Percentiles rank a stretch among this genome's conserved stretches.
These are phyloP conservation scores for Bovichtus variegatus DNA, from an alignment of 2,797 vertebrate species.

Conservation along the genomic window DNA sequence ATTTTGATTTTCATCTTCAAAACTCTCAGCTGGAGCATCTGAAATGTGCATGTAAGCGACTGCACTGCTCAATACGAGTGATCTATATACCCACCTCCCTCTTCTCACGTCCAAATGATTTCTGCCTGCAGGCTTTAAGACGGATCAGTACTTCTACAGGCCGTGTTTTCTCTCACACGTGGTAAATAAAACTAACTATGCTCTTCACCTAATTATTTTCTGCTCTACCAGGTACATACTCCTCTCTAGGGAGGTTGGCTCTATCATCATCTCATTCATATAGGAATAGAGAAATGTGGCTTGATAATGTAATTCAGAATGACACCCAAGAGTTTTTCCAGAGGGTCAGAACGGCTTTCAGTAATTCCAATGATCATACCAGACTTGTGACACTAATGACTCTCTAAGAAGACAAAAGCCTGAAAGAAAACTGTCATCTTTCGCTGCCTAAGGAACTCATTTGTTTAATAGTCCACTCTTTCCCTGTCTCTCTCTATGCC, in stretches of 20 bases:
- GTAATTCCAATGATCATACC: conserved; percentile 24
- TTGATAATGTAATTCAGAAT: background rate
- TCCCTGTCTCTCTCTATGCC: background rate
- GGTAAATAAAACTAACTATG: conserved; percentile 1
- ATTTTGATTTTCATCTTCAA: conserved; percentile 8
- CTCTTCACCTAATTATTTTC: background rate
- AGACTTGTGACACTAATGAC: conserved; percentile 28
- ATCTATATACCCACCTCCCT: background rate
- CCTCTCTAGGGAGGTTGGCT: background rate
- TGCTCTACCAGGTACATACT: background rate
- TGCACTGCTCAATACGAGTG: background rate
- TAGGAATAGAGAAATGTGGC: background rate
- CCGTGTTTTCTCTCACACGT: conserved; percentile 3
- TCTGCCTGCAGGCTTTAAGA: background rate
- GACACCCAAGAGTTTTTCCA: background rate
- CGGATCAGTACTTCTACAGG: conserved; percentile 30
- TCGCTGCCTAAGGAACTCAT: conserved; percentile 39
- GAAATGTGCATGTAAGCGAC: background rate
- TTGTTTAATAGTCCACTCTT: conserved; percentile 39
- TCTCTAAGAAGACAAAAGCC: conserved; percentile 19
- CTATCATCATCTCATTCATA: background rate
- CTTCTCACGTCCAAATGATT: conserved; percentile 14
- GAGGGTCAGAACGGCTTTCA: background rate
- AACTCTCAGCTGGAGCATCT: background rate
- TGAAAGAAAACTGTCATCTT: conserved; percentile 28